Base-by-base conservation (phyloP, 2,113 vertebrate genomes). In the Leptobrachium leishanense region DNA sequence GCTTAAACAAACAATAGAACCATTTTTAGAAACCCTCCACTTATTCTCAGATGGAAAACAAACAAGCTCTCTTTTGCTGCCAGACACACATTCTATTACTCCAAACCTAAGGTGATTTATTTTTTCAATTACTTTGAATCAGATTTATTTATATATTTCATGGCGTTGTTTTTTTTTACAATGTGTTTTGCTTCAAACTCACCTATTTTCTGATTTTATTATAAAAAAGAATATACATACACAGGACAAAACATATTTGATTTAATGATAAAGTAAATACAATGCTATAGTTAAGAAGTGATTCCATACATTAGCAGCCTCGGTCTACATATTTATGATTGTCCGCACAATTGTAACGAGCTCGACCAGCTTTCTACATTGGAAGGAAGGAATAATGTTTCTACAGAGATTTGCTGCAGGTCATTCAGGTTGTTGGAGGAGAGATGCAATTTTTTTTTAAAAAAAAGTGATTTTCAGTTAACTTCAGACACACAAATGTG, bases 121-220 rank as follows among this genome's bases (percentile, higher is more conserved):
- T 59, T 81, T 79, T 81, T 81, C 78, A 81, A 81, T 81, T 81
- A 81, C 78, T 68, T 68, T 81, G 41, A 7, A 79, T 44, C 64
- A 67, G 74, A 67, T 81, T 79, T 66, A 46, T 66, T 66, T 40
- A 39, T 77, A n/a, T 67, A 15, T 70, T 70, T n/a, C 10, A 50
- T 4, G 50, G 50, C 15, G 42, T 62, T 68, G 42, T 62, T 68
- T 73, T 53, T 67, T 64, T 74, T 55, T 74, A 72, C 68, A 43
- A 40, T 74, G 78, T 62, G 44, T 74, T 74, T 68, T 62, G 62
- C 62, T 81, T 81, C 15, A 12, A 43, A 72, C 55, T 81, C 20
- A 31, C 65, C 42, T 41, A 68, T 81, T 50, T 59, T 1, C 72
- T 62, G 43, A 66, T 66, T 79, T 42, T 81, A 43, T 80, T 80